These are phyloP conservation scores for Graphium colonna DNA, from an alignment of 2,888 invertebrate genomes.

Conservation along the genomic window DNA sequence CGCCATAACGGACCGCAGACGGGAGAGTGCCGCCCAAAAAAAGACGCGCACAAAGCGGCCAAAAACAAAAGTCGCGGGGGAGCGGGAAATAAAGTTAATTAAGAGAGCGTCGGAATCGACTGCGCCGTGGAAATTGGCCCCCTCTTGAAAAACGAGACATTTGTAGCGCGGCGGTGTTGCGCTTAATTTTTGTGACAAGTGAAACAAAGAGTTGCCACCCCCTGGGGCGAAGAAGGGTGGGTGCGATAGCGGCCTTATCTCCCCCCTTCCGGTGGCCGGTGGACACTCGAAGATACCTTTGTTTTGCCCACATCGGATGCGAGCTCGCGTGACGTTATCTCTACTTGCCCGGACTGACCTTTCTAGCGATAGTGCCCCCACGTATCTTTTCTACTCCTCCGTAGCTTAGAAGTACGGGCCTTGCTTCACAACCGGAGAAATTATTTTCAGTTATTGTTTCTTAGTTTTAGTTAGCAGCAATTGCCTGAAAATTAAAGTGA, in stretches of 20 bases:
- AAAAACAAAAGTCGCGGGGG: constrained; percentile 76
- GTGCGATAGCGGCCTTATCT: constrained; percentile 76
- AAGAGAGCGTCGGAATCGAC: constrained; percentile 79
- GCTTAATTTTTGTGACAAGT: constrained; percentile 80
- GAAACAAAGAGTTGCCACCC: constrained; percentile 75
- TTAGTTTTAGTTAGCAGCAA: too few species aligned
- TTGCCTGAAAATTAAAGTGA: too few species aligned
- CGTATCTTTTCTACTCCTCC: too few species aligned
- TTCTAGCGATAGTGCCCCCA: constrained; percentile 66
- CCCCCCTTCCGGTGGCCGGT: constrained; percentile 68
- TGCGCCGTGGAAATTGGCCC: constrained; percentile 79
- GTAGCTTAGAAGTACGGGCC: too few species aligned
- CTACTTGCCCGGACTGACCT: constrained; percentile 60
- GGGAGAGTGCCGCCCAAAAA: constrained; percentile 72
- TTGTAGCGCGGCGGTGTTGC: constrained; percentile 77
- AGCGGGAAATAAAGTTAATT: constrained; percentile 80
- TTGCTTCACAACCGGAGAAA: too few species aligned
- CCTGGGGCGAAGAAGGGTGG: constrained; percentile 36
- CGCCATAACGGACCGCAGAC: constrained; percentile 75
- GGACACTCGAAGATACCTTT: constrained; percentile 76
- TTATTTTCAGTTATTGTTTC: too few species aligned
- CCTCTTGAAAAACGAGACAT: constrained; percentile 74
- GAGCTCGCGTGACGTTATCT: constrained; percentile 75
- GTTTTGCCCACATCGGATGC: constrained; percentile 75
- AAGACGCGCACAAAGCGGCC: constrained; percentile 46